Evolutionary conservation across 2,113 vertebrate genomes (phyloP).

Genomic region (Himantopus leucocephalus): DNA sequence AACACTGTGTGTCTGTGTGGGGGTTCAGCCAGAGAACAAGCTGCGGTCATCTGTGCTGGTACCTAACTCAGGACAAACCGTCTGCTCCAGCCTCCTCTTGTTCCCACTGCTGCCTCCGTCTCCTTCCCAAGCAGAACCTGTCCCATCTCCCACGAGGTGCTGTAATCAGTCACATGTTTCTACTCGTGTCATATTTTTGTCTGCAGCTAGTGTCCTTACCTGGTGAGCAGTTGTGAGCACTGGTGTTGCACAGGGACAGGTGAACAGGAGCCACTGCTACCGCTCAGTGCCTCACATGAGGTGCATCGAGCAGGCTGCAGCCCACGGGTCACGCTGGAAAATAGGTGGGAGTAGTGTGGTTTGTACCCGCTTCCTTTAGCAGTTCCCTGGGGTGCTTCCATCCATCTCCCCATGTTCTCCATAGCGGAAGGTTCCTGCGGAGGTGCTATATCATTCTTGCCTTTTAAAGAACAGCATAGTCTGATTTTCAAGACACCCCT

Average conservation of each 20-base stretch:
- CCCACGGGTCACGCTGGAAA: accelerated
- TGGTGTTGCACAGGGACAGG: neutral
- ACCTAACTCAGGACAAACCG: neutral
- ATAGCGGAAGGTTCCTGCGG: accelerated
- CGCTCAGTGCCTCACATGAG: accelerated
- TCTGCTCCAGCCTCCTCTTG: neutral
- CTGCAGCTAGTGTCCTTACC: neutral
- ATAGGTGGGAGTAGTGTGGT: accelerated
- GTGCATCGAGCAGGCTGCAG: neutral
- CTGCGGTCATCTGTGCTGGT: neutral
- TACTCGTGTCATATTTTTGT: neutral
- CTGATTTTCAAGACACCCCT: neutral
- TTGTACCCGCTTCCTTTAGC: neutral
- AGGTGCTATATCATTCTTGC: neutral
- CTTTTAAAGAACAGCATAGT: neutral
- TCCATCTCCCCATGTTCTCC: accelerated
- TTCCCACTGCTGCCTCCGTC: neutral
- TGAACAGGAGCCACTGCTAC: neutral
- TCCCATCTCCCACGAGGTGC: neutral
- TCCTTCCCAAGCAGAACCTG: neutral
- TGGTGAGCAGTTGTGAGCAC: neutral
- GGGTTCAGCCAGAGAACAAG: neutral
- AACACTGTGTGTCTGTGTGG: too few relatives aligned
- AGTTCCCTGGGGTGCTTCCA: neutral
- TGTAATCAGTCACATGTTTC: accelerated